phyloP scores from a whole-genome alignment of 2,888 invertebrate genomes.

The Acanthopleura granulata region DNA sequence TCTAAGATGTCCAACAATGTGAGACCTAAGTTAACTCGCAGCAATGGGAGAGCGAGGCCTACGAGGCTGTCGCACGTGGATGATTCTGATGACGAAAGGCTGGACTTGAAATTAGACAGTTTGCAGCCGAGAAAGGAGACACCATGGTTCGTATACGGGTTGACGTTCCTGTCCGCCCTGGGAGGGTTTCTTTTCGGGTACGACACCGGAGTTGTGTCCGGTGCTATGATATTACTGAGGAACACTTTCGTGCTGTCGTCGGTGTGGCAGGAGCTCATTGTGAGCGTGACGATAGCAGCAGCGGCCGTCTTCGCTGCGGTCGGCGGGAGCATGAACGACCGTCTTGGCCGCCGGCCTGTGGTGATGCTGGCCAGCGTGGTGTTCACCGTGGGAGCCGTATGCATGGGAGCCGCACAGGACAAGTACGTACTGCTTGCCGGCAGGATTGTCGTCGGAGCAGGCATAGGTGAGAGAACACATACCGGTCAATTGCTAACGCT shows the following conservation, averaged over 20 bases:
- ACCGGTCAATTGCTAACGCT: too few species aligned
- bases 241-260: conserved; percentile 66
- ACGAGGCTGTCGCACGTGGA: conserved; percentile 26
- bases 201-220: conserved; percentile 74
- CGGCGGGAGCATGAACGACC: conserved; percentile 71
- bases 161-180: conserved; percentile 70
- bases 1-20: neutral
- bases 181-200: conserved; percentile 74
- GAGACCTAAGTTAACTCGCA: neutral
- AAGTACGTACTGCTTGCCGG: conserved; percentile 70
- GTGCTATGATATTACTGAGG: conserved; percentile 70
- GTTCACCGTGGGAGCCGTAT: conserved; percentile 71
- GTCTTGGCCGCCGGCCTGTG: conserved; percentile 72
- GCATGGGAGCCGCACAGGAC: conserved; percentile 70
- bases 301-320: conserved; percentile 71
- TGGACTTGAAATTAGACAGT: conserved; percentile 59
- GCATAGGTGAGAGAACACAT: conserved; percentile 69
- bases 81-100: conserved; percentile 52
- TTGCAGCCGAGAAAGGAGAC: conserved; percentile 43
- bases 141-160: conserved; percentile 60
- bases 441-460: conserved; percentile 71
- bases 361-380: conserved; percentile 72
- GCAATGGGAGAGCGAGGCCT: conserved; percentile 13
- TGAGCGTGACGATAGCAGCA: conserved; percentile 71
- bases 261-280: conserved; percentile 71